Percentiles rank a stretch among this genome's conserved stretches.
phyloP scores from a whole-genome alignment of 2,888 invertebrate species.

The Ctena decussata region DNA sequence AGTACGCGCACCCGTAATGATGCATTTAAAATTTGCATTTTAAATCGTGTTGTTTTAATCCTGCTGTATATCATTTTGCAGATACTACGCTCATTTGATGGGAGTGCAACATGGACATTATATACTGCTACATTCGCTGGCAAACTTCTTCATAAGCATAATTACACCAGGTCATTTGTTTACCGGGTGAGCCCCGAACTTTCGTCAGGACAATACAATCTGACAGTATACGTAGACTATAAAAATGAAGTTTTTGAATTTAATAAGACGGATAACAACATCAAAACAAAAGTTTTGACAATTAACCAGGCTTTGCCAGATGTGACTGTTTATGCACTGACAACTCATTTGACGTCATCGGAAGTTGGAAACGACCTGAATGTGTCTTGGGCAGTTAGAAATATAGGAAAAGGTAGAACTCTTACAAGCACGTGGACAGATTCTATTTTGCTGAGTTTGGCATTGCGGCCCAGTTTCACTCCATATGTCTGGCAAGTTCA shows the following conservation, averaged over 20 bases:
- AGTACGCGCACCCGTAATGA: no score
- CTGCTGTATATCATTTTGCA: not conserved
- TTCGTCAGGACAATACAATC: constrained; percentile 23
- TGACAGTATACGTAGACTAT: constrained; percentile 16
- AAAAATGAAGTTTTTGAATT: constrained; percentile 19
- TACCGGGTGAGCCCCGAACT: constrained; percentile 21
- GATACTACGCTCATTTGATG: not conserved
- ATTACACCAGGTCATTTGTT: not conserved
- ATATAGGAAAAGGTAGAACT: constrained; percentile 16
- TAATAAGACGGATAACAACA: constrained; percentile 10
- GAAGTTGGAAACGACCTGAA: not conserved
- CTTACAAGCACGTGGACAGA: constrained; percentile 19
- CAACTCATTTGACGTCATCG: not conserved
- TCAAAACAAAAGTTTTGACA: not conserved
- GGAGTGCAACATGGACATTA: not conserved
- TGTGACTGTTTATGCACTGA: not conserved
- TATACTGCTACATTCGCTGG: not conserved
- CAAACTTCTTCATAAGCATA: not conserved
- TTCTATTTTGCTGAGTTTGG: no score
- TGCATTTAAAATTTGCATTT: no score
- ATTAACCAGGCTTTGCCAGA: not conserved
- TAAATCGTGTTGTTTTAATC: no score
- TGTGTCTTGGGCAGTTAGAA: not conserved
- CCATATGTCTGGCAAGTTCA: no score
- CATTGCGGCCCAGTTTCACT: not conserved